A percentile compares a stretch with the other conserved stretches of the same genome.
Evolutionary conservation across 2,888 invertebrate genomes (phyloP).

Genomic region (Phlogophora meticulosa): DNA sequence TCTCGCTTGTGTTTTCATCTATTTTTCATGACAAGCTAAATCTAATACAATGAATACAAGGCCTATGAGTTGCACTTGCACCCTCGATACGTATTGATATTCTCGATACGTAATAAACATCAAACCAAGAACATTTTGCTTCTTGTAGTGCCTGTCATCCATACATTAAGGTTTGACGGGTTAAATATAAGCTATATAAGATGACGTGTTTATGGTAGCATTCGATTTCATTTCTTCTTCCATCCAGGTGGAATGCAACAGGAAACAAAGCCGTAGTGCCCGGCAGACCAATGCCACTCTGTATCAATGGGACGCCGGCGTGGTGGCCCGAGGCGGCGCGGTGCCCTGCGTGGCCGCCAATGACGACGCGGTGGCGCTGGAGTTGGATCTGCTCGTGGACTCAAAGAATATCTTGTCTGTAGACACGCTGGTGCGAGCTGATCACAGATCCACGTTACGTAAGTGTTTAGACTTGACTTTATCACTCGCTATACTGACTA

Average conservation of each 20-base stretch:
- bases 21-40: too few relatives aligned
- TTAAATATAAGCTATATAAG: too few relatives aligned
- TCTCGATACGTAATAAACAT: too few relatives aligned
- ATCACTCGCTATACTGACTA: too few relatives aligned
- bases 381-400: constrained; percentile 86
- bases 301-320: constrained; percentile 66
- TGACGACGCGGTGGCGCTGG: constrained; percentile 77
- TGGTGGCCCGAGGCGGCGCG: constrained; percentile 75
- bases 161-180: too few relatives aligned
- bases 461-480: constrained; percentile 55
- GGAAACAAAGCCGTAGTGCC: constrained; percentile 69
- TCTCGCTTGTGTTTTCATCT: too few relatives aligned
- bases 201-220: too few relatives aligned
- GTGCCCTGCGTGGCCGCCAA: constrained; percentile 67
- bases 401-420: constrained; percentile 90
- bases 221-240: neutral
- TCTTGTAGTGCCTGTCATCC: too few relatives aligned
- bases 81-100: too few relatives aligned
- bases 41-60: too few relatives aligned
- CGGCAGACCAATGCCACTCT: constrained; percentile 78
- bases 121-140: too few relatives aligned
- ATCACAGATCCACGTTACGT: constrained; percentile 82
- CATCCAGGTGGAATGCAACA: constrained; percentile 74
- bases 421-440: constrained; percentile 93
- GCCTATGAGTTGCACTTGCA: too few relatives aligned